Base-by-base conservation (phyloP, 2,888 invertebrate species). In the Morpho deidamia region DNA sequence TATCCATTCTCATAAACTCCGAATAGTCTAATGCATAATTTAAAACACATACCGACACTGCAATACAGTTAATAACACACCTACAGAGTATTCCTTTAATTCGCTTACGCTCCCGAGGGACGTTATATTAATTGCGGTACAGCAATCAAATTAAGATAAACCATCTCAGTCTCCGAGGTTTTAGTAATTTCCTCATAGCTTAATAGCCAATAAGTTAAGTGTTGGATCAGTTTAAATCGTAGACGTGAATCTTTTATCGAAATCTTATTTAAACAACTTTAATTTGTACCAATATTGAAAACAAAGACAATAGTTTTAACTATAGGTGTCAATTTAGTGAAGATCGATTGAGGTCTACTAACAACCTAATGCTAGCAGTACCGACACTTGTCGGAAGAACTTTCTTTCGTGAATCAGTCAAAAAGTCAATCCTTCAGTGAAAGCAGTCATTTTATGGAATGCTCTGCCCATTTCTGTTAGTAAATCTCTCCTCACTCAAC, bases 51-150 rank as follows among this genome's bases (percentile, higher is more conserved):
- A 53, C 52, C 11, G n/a, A n/a, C 58, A 61, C 69, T 69, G 75
- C 76, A 75, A 55, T 76, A 75, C 74, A 74, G 70, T 64, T 62
- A 74, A 69, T 62, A 59, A 58, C 58, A 58, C 60, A 67, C 63
- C 61, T 61, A 54, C 48, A 34, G 46, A 53, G 43, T 37, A 42
- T 55, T 53, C 52, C 62, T 62, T 59, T 53, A 59, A 58, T 56
- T 58, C 42, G 32, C 47, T 51, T 47, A 46, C 39, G 32, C 51
- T 53, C 55, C 41, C 48, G 46, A 45, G 42, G 53, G 51, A 58
- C 35, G 39, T 40, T 14, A 51, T 58, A 56, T 64, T 65, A 65
- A 65, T 65, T 65, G 64, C 46, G 53, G 56, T 48, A 40, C 55
- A 55, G 56, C 55, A 56, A 62, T 64, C 59, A 57, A 66, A 65